phyloP scores from a whole-genome alignment of 2,113 vertebrate genomes.

The Atrichornis clamosus region DNA sequence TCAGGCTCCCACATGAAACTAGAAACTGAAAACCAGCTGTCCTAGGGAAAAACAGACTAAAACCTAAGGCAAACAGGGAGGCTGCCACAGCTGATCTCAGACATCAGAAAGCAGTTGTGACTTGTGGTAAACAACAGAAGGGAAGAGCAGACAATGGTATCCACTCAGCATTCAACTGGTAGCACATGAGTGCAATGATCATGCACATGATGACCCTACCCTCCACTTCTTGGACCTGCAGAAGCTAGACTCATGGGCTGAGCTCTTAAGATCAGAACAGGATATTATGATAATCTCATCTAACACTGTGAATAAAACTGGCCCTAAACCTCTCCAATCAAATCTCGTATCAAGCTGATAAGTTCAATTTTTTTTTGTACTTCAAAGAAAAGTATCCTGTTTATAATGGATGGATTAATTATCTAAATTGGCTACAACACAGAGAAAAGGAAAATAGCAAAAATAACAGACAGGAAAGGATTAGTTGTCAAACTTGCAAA shows the following conservation, averaged over 20 bases:
- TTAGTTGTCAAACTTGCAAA: neutral
- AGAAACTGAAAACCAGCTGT: neutral
- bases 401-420: neutral
- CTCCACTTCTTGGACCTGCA: neutral
- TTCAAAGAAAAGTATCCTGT: neutral
- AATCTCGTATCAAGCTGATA: neutral
- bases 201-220: neutral
- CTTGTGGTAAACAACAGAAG: neutral
- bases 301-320: neutral
- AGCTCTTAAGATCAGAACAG: neutral
- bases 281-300: neutral
- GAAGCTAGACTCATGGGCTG: neutral
- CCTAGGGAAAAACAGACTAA: neutral
- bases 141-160: neutral
- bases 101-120: neutral
- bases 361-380: neutral
- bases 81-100: neutral
- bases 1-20: neutral
- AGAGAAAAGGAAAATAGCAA: neutral
- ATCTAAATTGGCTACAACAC: neutral
- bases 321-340: neutral
- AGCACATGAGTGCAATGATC: accelerated
- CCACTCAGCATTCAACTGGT: neutral
- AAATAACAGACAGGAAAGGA: neutral
- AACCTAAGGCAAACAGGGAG: neutral